Evolutionary conservation across 1,140 invertebrate species (phyloP).

Genomic region (Globodera ellingtonae): DNA sequence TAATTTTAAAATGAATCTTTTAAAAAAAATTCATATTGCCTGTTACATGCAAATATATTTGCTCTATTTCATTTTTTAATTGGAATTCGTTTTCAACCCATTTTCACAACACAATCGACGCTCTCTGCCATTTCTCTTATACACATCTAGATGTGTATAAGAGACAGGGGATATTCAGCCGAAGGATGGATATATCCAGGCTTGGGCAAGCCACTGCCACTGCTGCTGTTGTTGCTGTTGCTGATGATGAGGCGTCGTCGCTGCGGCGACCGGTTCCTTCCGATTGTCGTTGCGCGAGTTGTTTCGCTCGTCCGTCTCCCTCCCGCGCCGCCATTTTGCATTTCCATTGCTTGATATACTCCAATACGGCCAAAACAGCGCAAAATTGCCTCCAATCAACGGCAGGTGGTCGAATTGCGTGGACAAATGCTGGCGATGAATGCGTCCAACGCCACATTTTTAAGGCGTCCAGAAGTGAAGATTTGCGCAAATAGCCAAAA

Average conservation of each 20-base stretch:
- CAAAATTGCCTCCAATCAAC: neutral
- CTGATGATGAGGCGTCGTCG: neutral
- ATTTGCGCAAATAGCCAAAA: neutral
- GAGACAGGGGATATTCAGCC: neutral
- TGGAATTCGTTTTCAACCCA: no score
- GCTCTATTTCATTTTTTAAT: no score
- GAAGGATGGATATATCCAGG: neutral
- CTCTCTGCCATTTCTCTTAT: no score
- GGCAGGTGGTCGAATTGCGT: neutral
- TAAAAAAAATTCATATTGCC: no score
- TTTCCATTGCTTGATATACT: neutral
- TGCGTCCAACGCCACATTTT: neutral
- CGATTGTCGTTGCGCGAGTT: slow-evolving; percentile 1
- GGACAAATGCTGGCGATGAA: neutral
- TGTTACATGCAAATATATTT: no score
- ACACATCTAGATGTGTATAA: no score
- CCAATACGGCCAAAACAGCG: slow-evolving; percentile 4
- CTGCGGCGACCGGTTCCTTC: slow-evolving; percentile 9
- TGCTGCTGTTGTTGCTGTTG: neutral
- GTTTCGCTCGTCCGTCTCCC: neutral
- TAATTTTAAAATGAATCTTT: no score
- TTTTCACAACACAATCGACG: no score
- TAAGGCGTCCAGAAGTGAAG: neutral
- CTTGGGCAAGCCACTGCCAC: neutral
- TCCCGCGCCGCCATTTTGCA: neutral